Base-by-base conservation (phyloP, 1,140 invertebrate genomes). In the Drosophila ogumai region DNA sequence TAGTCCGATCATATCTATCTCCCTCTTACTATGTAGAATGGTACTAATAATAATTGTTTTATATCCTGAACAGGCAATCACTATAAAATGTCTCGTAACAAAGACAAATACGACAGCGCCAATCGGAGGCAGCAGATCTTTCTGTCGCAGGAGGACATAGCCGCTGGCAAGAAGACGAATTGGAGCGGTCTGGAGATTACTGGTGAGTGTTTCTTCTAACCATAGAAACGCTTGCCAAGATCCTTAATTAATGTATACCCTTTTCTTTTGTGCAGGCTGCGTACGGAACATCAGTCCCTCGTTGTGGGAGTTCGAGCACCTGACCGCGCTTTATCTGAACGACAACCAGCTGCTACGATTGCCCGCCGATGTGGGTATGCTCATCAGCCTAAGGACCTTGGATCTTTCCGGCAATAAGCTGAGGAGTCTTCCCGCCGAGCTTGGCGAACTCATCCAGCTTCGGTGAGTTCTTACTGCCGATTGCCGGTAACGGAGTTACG, bases 361-460 rank as follows among this genome's bases (percentile, higher is more conserved):
- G 92, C 98, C 98, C 49, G 93, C 96, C 36, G 98, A 99, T 91
- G 98, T 99, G 79, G 95, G 95, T 82, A 95, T 95, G 84, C 94
- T 99, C 59, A 93, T 94, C 74, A 97, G 97, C 93, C 94, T 99
- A 69, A 95, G 96, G 79, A 95, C 96, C 61, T 94, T 99, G 59
- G 99, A 99, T 94, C 93, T 99, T 69, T 99, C 98, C 77, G 96
- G 95, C 93, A 99, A 99, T 93, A 99, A 99, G 94, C 94, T 99
- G 66, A 95, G 98, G 71, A 97, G 96, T 93, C 93, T 99, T 85
- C 99, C 99, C 69, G 95, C 98, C 49, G 98, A 99, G 94, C 94
- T 99, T 47, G 98, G 99, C 68, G 98, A 99, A 93, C 95, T 99
- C 90, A 96, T 98, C 92, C 95, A 96, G 91, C 95, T 99, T 80